A percentile compares a stretch with the other conserved stretches of the same genome.
Evolutionary conservation across 2,113 vertebrate species (phyloP).

Genomic region (Leptodactylus fuscus): DNA sequence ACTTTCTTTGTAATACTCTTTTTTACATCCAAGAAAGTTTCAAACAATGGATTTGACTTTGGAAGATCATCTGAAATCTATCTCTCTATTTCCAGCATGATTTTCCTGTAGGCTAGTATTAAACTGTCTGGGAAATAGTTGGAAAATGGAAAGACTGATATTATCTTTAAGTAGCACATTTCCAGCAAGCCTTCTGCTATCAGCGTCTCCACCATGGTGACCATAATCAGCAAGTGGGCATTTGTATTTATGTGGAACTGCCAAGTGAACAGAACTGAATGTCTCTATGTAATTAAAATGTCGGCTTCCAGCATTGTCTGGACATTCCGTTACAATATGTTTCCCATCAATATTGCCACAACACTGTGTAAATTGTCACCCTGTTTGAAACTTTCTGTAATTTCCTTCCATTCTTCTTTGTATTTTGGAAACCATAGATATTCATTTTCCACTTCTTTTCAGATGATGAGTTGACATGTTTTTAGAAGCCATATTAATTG

Average conservation of each 20-base stretch:
- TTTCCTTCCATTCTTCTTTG: slow-evolving; percentile 14
- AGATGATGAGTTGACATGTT: neutral
- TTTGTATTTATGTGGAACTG: slow-evolving; percentile 5
- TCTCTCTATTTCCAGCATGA: neutral
- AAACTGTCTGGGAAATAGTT: slow-evolving; percentile 20
- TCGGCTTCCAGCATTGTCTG: slow-evolving; percentile 19
- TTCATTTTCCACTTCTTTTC: neutral
- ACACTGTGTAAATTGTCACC: slow-evolving; percentile 25
- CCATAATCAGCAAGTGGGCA: slow-evolving; percentile 32
- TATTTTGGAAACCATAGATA: neutral
- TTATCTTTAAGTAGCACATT: slow-evolving; percentile 5
- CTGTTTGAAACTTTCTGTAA: neutral
- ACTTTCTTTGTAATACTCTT: neutral
- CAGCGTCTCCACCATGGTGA: slow-evolving; percentile 17
- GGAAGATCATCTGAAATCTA: neutral
- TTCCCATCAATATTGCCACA: slow-evolving; percentile 18
- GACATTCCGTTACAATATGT: slow-evolving; percentile 29
- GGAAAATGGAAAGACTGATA: neutral
- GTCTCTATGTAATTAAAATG: slow-evolving; percentile 13
- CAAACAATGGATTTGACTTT: slow-evolving; percentile 8
- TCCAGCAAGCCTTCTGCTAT: neutral
- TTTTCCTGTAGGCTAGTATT: slow-evolving; percentile 9
- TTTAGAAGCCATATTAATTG: neutral
- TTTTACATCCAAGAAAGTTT: neutral
- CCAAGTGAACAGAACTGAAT: slow-evolving; percentile 26